Evolutionary conservation across 2,113 vertebrate genomes (phyloP), one percentile per base, ranked within the genome.

Genomic region (Apodemus sylvaticus): DNA sequence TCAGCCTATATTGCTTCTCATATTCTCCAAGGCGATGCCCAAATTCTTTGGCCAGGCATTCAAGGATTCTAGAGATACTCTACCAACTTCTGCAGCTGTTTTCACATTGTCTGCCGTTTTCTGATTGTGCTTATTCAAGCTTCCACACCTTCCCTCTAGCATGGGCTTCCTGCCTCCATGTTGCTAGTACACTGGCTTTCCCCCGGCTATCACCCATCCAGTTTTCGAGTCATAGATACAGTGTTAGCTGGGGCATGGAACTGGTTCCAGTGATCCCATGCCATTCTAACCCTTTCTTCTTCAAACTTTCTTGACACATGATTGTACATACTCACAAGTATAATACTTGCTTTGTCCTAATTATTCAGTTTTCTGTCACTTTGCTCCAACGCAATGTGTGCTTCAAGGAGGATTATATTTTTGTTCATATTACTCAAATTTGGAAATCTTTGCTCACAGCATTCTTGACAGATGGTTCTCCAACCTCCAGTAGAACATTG

Each of bases 401-500:
- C 70, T 96, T 34, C 60, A 92, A 66, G 48, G 86, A 83, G 60
- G 91, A 94, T 96, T 96, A 89, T 90, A 89, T 94, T 96, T 83
- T 98, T 91, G 73, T 96, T 96, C 81, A 12, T 90, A 82, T 92
- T 91, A 94, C 86, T 97, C 86, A 95, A 78, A 94, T 95, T 86
- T 86, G 93, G 74, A 96, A 94, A 97, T 64, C 39, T 78, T 90
- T 86, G 62, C 85, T 94, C 94, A 92, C 64, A 86, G 89, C 55
- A 83, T 97, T 91, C 89, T 66, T 78, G 70, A 96, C 96, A 97
- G 94, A 97, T 97, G 96, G 96, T 79, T 91, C 48, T 82, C 86
- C 73, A 93, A 45, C 68, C 88, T 97, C 90, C 93, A 60, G 93
- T 74, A 94, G 86, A 97, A 87, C 48, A 94, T 66, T 96, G 96